Evolutionary conservation across 2,113 vertebrate genomes (phyloP).

Genomic region (Misgurnus anguillicaudatus): DNA sequence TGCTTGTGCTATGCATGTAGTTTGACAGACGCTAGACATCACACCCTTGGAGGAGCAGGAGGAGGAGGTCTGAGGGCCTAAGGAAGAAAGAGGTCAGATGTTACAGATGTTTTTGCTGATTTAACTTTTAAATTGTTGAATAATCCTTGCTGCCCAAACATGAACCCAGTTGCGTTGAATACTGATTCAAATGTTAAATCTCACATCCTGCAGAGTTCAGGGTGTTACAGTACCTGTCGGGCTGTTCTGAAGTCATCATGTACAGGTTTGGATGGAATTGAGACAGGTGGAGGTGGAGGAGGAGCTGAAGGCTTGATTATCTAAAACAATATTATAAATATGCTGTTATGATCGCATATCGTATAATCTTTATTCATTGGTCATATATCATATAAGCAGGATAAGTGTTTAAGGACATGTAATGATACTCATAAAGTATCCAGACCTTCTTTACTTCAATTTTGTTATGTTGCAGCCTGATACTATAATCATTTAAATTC

Average conservation of each 20-base stretch:
- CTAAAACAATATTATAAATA: slow-evolving; percentile 23
- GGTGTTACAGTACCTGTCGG: slow-evolving; percentile 68
- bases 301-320: slow-evolving; percentile 45
- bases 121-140: background rate
- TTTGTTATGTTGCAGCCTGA: too few relatives aligned
- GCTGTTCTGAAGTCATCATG: slow-evolving; percentile 58
- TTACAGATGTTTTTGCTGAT: too few relatives aligned
- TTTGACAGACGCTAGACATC: slow-evolving; percentile 37
- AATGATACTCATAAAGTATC: too few relatives aligned
- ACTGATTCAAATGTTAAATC: background rate
- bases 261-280: slow-evolving; percentile 40
- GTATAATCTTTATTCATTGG: background rate
- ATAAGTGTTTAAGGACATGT: too few relatives aligned
- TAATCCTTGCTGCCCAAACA: too few relatives aligned
- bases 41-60: slow-evolving; percentile 66
- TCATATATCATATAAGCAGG: background rate
- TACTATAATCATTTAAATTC: too few relatives aligned
- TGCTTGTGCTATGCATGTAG: background rate
- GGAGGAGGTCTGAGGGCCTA: slow-evolving; percentile 73
- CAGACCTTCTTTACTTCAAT: too few relatives aligned
- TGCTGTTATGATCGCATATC: background rate
- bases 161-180: background rate
- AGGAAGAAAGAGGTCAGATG: background rate
- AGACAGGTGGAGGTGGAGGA: slow-evolving; percentile 68
- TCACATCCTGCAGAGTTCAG: background rate